Percentiles rank a stretch among this genome's conserved stretches.
These are phyloP conservation scores for Elaphurus davidianus DNA, from an alignment of 2,113 vertebrate genomes.

Conservation along the genomic window DNA sequence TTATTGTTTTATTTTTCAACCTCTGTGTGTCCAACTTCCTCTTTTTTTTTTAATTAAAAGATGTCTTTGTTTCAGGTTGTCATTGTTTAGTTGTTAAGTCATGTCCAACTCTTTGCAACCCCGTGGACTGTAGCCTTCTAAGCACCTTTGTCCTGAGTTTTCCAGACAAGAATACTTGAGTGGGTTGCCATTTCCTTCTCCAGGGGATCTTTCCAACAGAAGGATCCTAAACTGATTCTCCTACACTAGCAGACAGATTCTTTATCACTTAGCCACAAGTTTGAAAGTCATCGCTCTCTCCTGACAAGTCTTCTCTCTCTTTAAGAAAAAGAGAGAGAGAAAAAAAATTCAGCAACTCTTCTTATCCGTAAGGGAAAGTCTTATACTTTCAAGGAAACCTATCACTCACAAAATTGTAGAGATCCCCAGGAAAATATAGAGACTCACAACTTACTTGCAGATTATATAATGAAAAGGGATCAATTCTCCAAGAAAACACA, in stretches of 20 bases:
- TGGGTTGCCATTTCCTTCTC: not conserved
- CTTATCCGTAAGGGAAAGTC: not conserved
- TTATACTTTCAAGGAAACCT: not conserved
- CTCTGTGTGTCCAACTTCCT: not conserved
- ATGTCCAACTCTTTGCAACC: not conserved
- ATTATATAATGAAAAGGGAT: not conserved
- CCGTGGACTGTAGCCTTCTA: not conserved
- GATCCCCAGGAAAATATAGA: not conserved
- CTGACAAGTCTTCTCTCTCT: not conserved
- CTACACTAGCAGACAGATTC: not conserved
- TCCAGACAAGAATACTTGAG: not conserved
- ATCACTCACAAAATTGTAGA: not conserved
- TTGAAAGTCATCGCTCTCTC: not conserved
- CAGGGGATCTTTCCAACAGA: not conserved
- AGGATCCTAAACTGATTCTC: not conserved
- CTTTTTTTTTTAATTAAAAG: not conserved
- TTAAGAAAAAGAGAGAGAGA: not conserved
- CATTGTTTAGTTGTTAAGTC: not conserved
- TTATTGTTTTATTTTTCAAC: not conserved
- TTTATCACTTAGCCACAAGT: not conserved
- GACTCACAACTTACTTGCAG: not conserved
- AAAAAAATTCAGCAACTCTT: not conserved
- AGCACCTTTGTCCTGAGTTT: not conserved
- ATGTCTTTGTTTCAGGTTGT: not conserved
- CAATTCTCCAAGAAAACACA: not conserved